Evolutionary conservation across 2,888 invertebrate genomes (phyloP).

Genomic region (Carpatolechia fugitivella): DNA sequence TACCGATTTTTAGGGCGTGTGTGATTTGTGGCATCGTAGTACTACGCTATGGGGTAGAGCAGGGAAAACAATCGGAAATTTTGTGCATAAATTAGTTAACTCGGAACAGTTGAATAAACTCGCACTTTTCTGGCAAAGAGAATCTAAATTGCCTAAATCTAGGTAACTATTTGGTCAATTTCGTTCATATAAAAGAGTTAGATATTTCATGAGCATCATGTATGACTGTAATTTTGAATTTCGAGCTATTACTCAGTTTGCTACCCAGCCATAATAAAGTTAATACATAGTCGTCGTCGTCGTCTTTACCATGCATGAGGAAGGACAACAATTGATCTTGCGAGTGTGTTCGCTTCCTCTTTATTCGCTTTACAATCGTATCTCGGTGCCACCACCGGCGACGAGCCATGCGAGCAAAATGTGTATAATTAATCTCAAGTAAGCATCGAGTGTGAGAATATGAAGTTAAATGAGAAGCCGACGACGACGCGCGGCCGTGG

Average conservation of each 20-base stretch:
- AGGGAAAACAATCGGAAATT: not conserved
- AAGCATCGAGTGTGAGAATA: conserved; percentile 61
- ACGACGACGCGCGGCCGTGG: conserved; percentile 48
- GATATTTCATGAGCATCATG: too few relatives aligned
- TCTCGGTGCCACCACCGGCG: conserved; percentile 29
- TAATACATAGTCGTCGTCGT: too few relatives aligned
- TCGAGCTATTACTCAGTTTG: too few relatives aligned
- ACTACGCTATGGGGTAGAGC: not conserved
- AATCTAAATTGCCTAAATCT: too few relatives aligned
- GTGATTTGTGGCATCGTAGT: conserved; percentile 12
- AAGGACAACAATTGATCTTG: conserved; percentile 30
- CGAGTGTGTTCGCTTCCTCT: conserved; percentile 37
- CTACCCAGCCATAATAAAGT: not conserved
- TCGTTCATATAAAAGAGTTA: too few relatives aligned
- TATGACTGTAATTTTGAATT: too few relatives aligned
- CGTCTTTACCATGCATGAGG: conserved; percentile 16
- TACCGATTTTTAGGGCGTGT: conserved; percentile 4
- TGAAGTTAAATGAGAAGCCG: conserved; percentile 43
- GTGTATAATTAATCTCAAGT: conserved; percentile 57
- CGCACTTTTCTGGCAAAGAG: too few relatives aligned
- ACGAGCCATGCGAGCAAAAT: conserved; percentile 48
- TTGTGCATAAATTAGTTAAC: too few relatives aligned
- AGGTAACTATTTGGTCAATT: too few relatives aligned
- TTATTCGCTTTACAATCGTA: conserved; percentile 38
- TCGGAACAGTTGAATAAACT: too few relatives aligned